Conservation (phyloP, 1,140 invertebrate species). For the Lethrus apterus region DNA sequence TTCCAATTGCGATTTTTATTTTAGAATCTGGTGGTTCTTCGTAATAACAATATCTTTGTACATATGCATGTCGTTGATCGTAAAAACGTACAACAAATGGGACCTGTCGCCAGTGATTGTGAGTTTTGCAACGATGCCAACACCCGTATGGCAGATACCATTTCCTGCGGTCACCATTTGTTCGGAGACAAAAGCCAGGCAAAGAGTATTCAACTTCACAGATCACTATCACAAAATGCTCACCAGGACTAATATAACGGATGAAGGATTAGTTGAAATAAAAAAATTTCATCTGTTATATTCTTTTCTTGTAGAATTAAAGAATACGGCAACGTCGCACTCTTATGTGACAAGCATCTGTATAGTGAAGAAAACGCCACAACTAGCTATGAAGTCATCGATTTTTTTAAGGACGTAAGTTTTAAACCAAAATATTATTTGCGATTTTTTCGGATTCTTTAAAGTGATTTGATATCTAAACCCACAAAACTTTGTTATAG, state of each 20-base stretch:
- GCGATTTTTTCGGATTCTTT: no score
- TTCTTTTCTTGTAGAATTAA: neutral
- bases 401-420: slow-evolving; percentile 3
- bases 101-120: slow-evolving; percentile 50
- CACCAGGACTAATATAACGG: slow-evolving; percentile 39
- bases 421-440: no score
- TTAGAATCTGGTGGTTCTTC: slow-evolving; percentile 47
- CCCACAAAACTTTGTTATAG: no score
- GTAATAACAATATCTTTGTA: slow-evolving; percentile 45
- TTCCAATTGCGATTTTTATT: slow-evolving; percentile 19
- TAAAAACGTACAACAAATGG: slow-evolving; percentile 49
- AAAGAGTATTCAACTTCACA: slow-evolving; percentile 40
- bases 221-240: slow-evolving; percentile 27
- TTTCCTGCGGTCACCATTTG: slow-evolving; percentile 54
- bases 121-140: slow-evolving; percentile 48
- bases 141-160: slow-evolving; percentile 49
- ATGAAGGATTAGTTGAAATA: slow-evolving; percentile 45
- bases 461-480: no score
- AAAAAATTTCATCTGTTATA: neutral
- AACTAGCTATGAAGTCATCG: slow-evolving; percentile 32
- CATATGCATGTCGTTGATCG: slow-evolving; percentile 44
- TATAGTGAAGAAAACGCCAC: slow-evolving; percentile 32
- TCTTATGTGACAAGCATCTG: slow-evolving; percentile 50
- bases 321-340: slow-evolving; percentile 35
- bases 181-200: slow-evolving; percentile 42